A percentile compares a stretch with the other conserved stretches of the same genome.
Conservation (phyloP, 2,888 invertebrate genomes). For the Macroteleia sp. region DNA sequence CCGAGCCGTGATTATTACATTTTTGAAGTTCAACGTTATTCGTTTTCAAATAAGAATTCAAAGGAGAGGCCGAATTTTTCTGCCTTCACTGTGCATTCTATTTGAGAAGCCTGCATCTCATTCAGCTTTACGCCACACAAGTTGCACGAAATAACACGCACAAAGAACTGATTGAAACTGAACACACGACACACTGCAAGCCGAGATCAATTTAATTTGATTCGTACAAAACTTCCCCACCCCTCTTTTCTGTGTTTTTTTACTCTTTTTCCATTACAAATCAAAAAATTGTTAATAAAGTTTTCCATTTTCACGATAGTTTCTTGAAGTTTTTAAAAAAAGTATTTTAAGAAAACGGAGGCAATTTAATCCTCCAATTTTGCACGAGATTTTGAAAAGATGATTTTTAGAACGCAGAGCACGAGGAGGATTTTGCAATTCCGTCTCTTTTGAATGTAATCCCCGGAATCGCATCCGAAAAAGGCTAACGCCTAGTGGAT, state of each 20-base stretch:
- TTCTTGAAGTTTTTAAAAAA: too few relatives aligned
- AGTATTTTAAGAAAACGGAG: not conserved
- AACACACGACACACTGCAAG: slow-evolving; percentile 27
- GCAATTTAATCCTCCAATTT: too few relatives aligned
- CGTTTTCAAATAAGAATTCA: slow-evolving; percentile 49
- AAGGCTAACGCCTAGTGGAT: slow-evolving; percentile 6
- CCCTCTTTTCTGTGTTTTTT: not conserved
- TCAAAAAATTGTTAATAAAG: slow-evolving; percentile 12
- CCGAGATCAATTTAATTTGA: slow-evolving; percentile 12
- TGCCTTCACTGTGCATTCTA: slow-evolving; percentile 35
- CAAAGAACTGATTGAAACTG: slow-evolving; percentile 41
- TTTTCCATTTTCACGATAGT: too few relatives aligned
- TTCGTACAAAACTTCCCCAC: too few relatives aligned
- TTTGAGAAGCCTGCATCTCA: slow-evolving; percentile 51
- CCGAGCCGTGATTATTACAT: slow-evolving; percentile 13
- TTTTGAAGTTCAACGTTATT: slow-evolving; percentile 47
- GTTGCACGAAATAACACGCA: slow-evolving; percentile 53
- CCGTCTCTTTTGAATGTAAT: slow-evolving; percentile 22
- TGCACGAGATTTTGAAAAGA: not conserved
- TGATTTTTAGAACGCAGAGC: slow-evolving; percentile 8
- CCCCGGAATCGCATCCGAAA: slow-evolving; percentile 19
- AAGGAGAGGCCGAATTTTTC: slow-evolving; percentile 35
- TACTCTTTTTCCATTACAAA: not conserved
- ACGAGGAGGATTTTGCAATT: slow-evolving; percentile 13
- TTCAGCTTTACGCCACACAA: slow-evolving; percentile 47